Base-by-base conservation (phyloP, 2,888 invertebrate genomes). In the Drosophila lacicola region DNA sequence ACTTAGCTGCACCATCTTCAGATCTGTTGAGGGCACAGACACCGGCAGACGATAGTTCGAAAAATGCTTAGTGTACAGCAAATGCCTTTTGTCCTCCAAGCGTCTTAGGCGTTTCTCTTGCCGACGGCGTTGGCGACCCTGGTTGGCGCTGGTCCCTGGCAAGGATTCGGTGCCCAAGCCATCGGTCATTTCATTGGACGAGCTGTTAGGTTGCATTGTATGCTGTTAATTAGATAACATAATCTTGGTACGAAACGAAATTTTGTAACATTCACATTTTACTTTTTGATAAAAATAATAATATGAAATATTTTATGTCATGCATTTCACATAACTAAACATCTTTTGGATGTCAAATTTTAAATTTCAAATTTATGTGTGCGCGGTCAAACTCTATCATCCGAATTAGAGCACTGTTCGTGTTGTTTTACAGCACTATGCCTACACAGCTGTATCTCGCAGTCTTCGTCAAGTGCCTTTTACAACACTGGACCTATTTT, bases 21-120 rank as follows among this genome's bases (percentile, higher is more conserved):
- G 21, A 46, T 75, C 49, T 8, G 51, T 25, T 8, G 74, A 74
- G 4, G 69, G 11, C 17, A 75, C 69, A 10, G 74, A 51, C 6
- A 74, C 79, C 1, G 75, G 69, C 21, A 76, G 19, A 1, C 70
- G 70, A 55, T 51, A 74, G 34, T 76, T 76, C 0, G 75, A 76
- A 14, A 58, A 76, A 2, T 64, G 61, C n/a, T 51, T 55, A 19
- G 51, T 51, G n/a, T 41, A 47, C 10, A 56, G 9, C 19, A 21
- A 1, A 9, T 49, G 34, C 8, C 10, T 42, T 4, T 17, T 10
- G 1, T 64, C 39, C 11, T 51, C 33, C 9, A 67, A 17, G 3
- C 39, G 69, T 25, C 54, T 68, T 9, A 44, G 49, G 2, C 46
- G 60, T 41, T 68, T 78, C 14, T 50, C 74, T 33, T 67, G 54